These are phyloP conservation scores for Bombus fervidus DNA, from an alignment of 1,140 invertebrate genomes.

Conservation along the genomic window DNA sequence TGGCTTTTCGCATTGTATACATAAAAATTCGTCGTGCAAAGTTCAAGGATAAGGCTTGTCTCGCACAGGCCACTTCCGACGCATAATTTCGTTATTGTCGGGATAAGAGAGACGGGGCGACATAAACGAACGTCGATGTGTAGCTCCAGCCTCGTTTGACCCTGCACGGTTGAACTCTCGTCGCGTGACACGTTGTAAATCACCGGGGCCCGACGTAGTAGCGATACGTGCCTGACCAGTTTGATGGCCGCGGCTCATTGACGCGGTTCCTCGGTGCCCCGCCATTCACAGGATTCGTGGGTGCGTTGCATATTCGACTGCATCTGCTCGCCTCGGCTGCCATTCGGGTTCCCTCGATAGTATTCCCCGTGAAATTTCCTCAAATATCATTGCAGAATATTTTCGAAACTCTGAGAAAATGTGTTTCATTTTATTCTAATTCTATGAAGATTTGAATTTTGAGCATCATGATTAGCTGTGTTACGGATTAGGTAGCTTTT, in stretches of 20 bases:
- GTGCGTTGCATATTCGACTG: slow-evolving; percentile 39
- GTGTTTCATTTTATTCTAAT: not conserved
- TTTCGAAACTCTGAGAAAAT: not conserved
- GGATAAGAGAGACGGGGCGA: slow-evolving; percentile 28
- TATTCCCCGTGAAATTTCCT: slow-evolving; percentile 15
- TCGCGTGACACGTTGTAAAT: slow-evolving; percentile 77
- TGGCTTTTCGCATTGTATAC: not conserved
- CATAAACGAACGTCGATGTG: slow-evolving; percentile 40
- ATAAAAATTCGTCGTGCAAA: not conserved
- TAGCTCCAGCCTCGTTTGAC: slow-evolving; percentile 40
- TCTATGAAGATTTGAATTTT: not conserved
- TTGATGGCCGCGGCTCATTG: slow-evolving; percentile 78
- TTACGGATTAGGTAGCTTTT: too few species aligned
- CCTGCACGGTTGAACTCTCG: slow-evolving; percentile 70
- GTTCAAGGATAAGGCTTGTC: slow-evolving; percentile 19
- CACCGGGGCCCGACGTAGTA: slow-evolving; percentile 70
- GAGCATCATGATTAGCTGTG: too few species aligned
- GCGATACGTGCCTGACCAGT: slow-evolving; percentile 75
- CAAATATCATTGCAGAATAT: not conserved
- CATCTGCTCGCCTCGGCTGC: slow-evolving; percentile 41
- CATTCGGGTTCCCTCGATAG: not conserved
- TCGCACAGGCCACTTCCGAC: slow-evolving; percentile 27
- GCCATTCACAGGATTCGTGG: slow-evolving; percentile 72
- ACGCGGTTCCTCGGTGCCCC: slow-evolving; percentile 74
- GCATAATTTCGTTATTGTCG: slow-evolving; percentile 47